Conservation (phyloP, 92 coral and sea anemone genomes). For the Micromussa lordhowensis region DNA sequence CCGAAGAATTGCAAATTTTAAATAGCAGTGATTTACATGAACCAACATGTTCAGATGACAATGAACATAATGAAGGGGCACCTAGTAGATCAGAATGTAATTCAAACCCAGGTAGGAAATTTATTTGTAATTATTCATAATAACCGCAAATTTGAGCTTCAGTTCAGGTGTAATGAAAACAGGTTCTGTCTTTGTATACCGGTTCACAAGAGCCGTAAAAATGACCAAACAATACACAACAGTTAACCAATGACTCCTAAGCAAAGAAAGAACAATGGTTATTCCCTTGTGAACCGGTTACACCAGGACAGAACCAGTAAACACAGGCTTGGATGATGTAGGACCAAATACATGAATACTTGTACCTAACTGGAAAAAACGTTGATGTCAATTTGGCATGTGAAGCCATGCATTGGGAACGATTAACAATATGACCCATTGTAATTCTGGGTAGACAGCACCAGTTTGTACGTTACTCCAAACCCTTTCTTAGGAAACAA, state of each 20-base stretch:
- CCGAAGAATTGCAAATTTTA: background rate
- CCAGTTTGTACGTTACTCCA: too few species aligned
- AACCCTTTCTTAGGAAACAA: too few species aligned
- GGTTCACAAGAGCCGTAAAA: too few species aligned
- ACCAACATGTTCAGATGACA: background rate
- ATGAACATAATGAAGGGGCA: background rate
- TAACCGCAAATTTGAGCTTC: too few species aligned
- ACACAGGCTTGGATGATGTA: background rate
- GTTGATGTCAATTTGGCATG: background rate
- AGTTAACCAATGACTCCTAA: too few species aligned
- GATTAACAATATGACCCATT: background rate
- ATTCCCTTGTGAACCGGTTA: too few species aligned
- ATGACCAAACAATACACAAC: too few species aligned
- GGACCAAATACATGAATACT: background rate
- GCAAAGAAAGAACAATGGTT: too few species aligned
- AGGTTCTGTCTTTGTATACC: too few species aligned
- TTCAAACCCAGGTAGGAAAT: constrained; percentile 14
- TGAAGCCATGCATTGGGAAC: constrained; percentile 6
- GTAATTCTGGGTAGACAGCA: background rate
- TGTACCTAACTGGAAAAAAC: background rate
- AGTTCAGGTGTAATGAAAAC: too few species aligned
- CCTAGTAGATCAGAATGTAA: constrained; percentile 15
- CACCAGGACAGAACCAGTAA: too few species aligned
- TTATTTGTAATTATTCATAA: background rate
- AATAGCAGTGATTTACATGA: constrained; percentile 4